Evolutionary conservation across 1,140 invertebrate genomes (phyloP).

Genomic region (Drosophila pseudoananassae): DNA sequence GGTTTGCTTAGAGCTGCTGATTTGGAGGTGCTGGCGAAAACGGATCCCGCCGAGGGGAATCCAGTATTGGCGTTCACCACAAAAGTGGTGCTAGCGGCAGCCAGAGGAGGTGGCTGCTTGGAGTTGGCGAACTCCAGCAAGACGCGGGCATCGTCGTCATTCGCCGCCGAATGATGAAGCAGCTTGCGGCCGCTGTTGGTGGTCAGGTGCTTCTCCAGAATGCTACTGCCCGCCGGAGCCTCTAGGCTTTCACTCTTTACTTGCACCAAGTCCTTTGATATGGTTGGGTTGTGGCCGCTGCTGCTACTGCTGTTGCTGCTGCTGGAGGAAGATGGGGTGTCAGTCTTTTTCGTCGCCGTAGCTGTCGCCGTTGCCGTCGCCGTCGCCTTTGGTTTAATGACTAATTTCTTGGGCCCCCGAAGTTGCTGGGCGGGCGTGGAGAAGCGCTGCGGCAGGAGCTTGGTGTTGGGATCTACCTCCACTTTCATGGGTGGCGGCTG

Average conservation of each 20-base stretch:
- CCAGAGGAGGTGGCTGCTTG: conserved; percentile 49
- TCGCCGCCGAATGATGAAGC: conserved; percentile 49
- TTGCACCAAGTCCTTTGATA: conserved; percentile 68
- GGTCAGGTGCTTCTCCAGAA: conserved; percentile 74
- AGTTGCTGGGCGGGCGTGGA: conserved; percentile 48
- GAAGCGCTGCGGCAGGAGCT: conserved; percentile 52
- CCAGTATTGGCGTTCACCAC: conserved; percentile 63
- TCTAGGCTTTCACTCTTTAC: conserved; percentile 64
- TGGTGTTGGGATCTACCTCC: conserved; percentile 60
- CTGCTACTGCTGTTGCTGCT: conserved; percentile 31
- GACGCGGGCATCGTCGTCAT: conserved; percentile 74
- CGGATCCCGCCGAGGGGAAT: conserved; percentile 72
- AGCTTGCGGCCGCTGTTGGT: conserved; percentile 32
- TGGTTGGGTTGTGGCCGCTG: conserved; percentile 48
- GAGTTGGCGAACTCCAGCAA: conserved; percentile 79
- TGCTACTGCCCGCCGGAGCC: conserved; percentile 45
- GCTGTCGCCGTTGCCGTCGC: conserved; percentile 23
- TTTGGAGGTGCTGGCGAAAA: conserved; percentile 60
- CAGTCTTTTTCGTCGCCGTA: conserved; percentile 66
- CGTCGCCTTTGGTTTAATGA: conserved; percentile 80
- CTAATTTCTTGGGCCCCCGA: conserved; percentile 79
- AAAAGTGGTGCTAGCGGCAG: conserved; percentile 57
- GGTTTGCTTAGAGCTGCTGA: conserved; percentile 21
- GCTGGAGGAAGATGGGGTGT: conserved; percentile 47
- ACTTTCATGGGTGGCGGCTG: conserved; percentile 65